Conservation (phyloP, 2,888 invertebrate species). For the Mythimna loreyi region DNA sequence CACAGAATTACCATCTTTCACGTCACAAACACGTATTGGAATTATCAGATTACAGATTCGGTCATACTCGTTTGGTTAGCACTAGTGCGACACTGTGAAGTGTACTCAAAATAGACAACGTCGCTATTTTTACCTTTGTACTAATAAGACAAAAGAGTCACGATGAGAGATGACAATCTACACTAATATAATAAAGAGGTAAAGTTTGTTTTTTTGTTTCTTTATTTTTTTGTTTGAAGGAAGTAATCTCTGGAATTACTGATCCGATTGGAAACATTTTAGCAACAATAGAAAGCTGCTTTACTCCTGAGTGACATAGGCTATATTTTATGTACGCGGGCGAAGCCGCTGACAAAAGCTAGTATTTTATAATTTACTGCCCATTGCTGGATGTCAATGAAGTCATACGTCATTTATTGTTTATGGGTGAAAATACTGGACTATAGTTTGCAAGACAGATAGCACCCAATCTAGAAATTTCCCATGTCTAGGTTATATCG, state of each 20-base stretch:
- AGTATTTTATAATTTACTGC: slow-evolving; percentile 46
- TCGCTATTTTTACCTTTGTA: slow-evolving; percentile 67
- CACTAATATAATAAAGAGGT: too few species aligned
- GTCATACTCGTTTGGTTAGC: slow-evolving; percentile 65
- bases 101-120: slow-evolving; percentile 65
- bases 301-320: too few species aligned
- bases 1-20: slow-evolving; percentile 55
- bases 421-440: slow-evolving; percentile 12
- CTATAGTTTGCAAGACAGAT: slow-evolving; percentile 24
- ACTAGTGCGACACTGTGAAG: slow-evolving; percentile 39
- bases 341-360: too few species aligned
- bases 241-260: too few species aligned
- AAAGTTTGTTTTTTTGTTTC: too few species aligned
- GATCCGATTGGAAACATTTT: too few species aligned
- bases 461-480: slow-evolving; percentile 48
- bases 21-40: slow-evolving; percentile 57
- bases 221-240: too few species aligned
- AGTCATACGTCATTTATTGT: slow-evolving; percentile 23
- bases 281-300: too few species aligned
- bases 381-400: slow-evolving; percentile 52
- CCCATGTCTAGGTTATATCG: slow-evolving; percentile 26
- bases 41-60: slow-evolving; percentile 63
- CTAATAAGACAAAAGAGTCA: slow-evolving; percentile 64
- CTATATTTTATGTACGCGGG: too few species aligned
- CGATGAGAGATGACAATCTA: slow-evolving; percentile 60